phyloP scores from a whole-genome alignment of 2,797 vertebrate species.

The Salarias fasciatus region DNA sequence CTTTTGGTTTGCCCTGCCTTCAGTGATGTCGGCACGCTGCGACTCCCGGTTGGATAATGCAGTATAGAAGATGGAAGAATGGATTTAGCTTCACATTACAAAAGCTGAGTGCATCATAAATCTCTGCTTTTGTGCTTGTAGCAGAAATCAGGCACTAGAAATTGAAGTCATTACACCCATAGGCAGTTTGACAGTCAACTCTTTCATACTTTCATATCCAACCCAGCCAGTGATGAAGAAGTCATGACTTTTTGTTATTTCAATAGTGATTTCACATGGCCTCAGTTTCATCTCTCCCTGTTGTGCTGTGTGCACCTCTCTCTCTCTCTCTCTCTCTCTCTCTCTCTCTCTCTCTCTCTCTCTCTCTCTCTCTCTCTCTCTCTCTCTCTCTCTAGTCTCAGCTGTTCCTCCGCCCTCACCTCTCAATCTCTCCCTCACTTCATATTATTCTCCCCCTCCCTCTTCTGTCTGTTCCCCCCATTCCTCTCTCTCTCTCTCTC shows the following conservation, averaged over 20 bases:
- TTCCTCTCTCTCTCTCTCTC: neutral
- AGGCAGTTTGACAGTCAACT: conserved; percentile 32
- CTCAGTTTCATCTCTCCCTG: conserved; percentile 53
- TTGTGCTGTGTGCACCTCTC: conserved; percentile 35
- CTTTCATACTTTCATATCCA: conserved; percentile 51
- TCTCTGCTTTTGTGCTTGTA: conserved; percentile 21
- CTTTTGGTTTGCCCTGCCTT: no score
- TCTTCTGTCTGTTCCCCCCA: conserved; percentile 19
- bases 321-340: conserved; percentile 19
- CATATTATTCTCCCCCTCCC: conserved; percentile 29
- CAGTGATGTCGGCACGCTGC: no score
- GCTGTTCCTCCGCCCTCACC: conserved; percentile 47
- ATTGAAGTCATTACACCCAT: conserved; percentile 41
- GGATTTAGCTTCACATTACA: neutral
- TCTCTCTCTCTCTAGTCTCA: conserved; percentile 36
- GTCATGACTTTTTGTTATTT: conserved; percentile 70
- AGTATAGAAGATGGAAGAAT: no score
- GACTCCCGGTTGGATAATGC: no score
- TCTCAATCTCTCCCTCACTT: conserved; percentile 46
- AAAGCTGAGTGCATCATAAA: neutral
- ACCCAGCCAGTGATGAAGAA: conserved; percentile 51
- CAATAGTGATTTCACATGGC: conserved; percentile 60
- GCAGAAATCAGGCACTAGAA: conserved; percentile 34
- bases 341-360: conserved; percentile 36
- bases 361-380: conserved; percentile 29